These are phyloP conservation scores for human (Homo sapiens) DNA, from an alignment of 2,113 vertebrate genomes.

Conservation along the genomic window DNA sequence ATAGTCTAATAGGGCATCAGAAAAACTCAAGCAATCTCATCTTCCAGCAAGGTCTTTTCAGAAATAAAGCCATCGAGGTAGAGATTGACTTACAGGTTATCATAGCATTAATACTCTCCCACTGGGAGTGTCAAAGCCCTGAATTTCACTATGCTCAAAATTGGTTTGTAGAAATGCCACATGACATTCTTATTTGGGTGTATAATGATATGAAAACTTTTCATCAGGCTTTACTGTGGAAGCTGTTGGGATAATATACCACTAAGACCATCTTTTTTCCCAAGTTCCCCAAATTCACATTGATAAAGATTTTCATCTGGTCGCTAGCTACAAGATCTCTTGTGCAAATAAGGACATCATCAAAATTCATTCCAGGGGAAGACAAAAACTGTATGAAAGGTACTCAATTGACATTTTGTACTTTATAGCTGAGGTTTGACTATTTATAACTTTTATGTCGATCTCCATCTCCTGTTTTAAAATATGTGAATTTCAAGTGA, in stretches of 20 bases:
- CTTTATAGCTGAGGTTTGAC: slow-evolving; percentile 62
- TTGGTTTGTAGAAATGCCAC: slow-evolving; percentile 76
- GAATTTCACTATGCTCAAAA: slow-evolving; percentile 78
- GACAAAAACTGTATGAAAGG: slow-evolving; percentile 53
- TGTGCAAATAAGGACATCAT: slow-evolving; percentile 65
- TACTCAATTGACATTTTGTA: slow-evolving; percentile 39
- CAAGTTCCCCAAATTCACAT: background rate
- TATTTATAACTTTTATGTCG: slow-evolving; percentile 41
- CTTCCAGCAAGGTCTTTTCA: slow-evolving; percentile 81
- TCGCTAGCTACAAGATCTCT: slow-evolving; percentile 61
- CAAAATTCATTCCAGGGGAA: slow-evolving; percentile 43
- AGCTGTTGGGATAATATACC: slow-evolving; percentile 82
- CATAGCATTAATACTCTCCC: slow-evolving; percentile 76
- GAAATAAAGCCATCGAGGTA: slow-evolving; percentile 82
- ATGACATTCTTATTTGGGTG: slow-evolving; percentile 78
- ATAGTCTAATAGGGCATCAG: slow-evolving; percentile 79
- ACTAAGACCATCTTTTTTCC: slow-evolving; percentile 43
- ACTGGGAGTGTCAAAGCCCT: slow-evolving; percentile 71
- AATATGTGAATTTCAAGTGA: slow-evolving; percentile 43
- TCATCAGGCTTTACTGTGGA: slow-evolving; percentile 78
- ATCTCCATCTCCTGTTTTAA: slow-evolving; percentile 29
- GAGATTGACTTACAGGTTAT: slow-evolving; percentile 77
- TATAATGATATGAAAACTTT: slow-evolving; percentile 79
- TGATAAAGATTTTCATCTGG: slow-evolving; percentile 37
- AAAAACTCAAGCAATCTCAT: slow-evolving; percentile 80